Evolutionary conservation across 2,113 vertebrate species (phyloP).

Genomic region (Tupaia chinensis): DNA sequence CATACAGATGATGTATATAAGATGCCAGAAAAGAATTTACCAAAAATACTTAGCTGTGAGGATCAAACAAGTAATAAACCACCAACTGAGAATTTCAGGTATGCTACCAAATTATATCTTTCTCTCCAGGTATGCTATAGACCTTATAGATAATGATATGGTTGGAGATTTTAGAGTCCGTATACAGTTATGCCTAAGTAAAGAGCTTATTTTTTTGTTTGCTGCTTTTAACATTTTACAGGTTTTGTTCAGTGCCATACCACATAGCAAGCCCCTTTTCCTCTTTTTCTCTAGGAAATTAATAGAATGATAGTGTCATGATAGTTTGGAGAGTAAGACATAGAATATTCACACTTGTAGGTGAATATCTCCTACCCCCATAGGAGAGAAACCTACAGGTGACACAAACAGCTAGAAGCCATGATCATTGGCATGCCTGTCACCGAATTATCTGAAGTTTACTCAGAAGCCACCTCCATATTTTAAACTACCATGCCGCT

Average conservation of each 20-base stretch:
- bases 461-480: not conserved
- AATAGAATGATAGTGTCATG: not conserved
- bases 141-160: not conserved
- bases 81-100: conserved; percentile 67
- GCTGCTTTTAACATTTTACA: conserved; percentile 5
- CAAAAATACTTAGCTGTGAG: conserved; percentile 5
- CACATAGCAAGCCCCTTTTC: not conserved
- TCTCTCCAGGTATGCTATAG: not conserved
- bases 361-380: not conserved
- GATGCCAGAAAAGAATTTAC: conserved; percentile 55
- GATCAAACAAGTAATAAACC: conserved; percentile 31
- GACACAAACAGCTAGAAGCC: not conserved
- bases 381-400: not conserved
- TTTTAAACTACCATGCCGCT: not conserved
- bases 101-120: conserved; percentile 56
- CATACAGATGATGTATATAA: not conserved
- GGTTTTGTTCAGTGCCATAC: conserved; percentile 33
- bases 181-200: not conserved
- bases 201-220: conserved; percentile 59
- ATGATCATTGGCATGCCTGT: not conserved
- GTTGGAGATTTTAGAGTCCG: not conserved
- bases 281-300: not conserved
- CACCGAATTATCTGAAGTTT: not conserved
- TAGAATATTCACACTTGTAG: not conserved
- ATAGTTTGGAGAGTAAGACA: not conserved